A percentile compares a stretch with the other conserved stretches of the same genome.
Conservation (phyloP, 2,113 vertebrate genomes). For the Phoenicopterus ruber region DNA sequence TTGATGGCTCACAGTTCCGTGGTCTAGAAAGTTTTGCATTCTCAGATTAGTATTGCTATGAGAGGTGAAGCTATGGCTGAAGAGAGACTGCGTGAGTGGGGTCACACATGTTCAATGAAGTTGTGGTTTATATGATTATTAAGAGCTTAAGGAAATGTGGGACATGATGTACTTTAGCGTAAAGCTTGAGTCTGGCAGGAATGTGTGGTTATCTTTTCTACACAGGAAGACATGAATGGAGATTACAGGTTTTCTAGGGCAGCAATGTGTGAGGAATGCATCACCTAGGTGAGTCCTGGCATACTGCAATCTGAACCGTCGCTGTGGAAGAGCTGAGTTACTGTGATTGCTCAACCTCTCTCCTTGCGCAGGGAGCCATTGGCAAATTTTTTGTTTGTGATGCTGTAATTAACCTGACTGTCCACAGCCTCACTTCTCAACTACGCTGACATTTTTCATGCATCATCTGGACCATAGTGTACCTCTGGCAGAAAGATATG, state of each 20-base stretch:
- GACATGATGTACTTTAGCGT: background rate
- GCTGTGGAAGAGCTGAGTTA: background rate
- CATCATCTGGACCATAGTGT: background rate
- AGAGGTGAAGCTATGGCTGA: background rate
- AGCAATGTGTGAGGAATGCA: background rate
- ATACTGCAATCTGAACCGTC: background rate
- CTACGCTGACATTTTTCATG: background rate
- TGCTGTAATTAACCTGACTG: background rate
- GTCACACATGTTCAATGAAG: background rate
- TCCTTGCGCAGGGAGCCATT: background rate
- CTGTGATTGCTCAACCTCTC: background rate
- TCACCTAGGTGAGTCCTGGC: background rate
- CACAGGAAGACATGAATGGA: background rate
- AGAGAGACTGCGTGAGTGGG: background rate
- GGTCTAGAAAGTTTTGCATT: background rate
- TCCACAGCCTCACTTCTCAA: background rate
- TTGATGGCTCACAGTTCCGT: background rate
- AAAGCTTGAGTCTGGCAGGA: background rate
- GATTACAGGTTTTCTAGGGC: background rate
- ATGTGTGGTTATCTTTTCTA: background rate
- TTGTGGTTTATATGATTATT: background rate
- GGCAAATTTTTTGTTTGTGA: background rate
- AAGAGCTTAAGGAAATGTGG: background rate
- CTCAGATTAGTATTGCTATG: background rate
- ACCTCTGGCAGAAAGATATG: background rate